These are phyloP conservation scores for Sphenopsis melanotis DNA, from an alignment of 2,797 vertebrate genomes.

Conservation along the genomic window DNA sequence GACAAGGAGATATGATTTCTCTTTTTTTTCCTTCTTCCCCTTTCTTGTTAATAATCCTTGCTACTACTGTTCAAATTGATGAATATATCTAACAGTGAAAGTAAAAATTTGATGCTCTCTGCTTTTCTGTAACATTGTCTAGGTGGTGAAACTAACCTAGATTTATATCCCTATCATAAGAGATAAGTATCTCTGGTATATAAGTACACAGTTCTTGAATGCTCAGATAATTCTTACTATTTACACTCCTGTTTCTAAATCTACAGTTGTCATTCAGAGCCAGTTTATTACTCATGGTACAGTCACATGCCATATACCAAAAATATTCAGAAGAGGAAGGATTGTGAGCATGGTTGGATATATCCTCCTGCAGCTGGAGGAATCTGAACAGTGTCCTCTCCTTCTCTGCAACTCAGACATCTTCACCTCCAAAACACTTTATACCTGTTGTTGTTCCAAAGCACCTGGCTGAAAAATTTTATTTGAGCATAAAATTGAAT, in stretches of 20 bases:
- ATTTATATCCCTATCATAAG: neutral
- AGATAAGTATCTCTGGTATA: neutral
- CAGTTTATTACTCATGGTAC: neutral
- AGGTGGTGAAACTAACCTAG: neutral
- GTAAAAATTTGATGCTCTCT: neutral
- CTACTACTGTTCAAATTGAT: neutral
- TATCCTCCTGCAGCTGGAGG: neutral
- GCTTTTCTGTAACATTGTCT: neutral
- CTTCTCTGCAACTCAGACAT: neutral
- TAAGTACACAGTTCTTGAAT: neutral
- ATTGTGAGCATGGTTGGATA: neutral
- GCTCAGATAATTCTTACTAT: neutral
- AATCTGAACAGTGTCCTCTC: neutral
- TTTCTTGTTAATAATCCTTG: neutral
- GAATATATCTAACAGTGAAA: neutral
- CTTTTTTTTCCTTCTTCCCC: neutral
- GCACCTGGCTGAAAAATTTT: neutral
- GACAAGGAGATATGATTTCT: neutral
- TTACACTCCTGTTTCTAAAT: neutral
- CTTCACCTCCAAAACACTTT: neutral
- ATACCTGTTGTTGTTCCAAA: neutral
- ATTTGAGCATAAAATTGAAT: neutral
- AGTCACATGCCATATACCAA: neutral
- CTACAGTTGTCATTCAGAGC: neutral
- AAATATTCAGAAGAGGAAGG: neutral